These are phyloP conservation scores for Volucella inflata DNA, from an alignment of 2,888 invertebrate genomes.

Conservation along the genomic window DNA sequence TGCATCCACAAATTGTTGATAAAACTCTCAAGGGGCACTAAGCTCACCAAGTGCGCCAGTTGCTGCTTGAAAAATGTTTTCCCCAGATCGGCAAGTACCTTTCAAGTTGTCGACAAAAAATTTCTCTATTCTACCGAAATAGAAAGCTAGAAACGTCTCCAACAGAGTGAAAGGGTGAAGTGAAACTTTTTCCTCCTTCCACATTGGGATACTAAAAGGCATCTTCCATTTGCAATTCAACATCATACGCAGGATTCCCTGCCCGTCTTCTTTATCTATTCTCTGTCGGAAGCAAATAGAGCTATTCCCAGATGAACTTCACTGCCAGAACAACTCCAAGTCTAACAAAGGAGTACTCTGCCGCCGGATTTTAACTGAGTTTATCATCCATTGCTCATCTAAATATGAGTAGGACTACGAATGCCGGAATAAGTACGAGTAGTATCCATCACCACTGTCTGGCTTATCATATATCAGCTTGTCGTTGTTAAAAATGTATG, in stretches of 20 bases:
- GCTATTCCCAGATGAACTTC: conserved; percentile 54
- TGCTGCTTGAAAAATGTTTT: background rate
- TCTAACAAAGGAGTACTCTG: conserved; percentile 13
- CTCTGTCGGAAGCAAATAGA: conserved; percentile 41
- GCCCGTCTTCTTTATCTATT: conserved; percentile 17
- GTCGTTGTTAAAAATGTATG: conserved; percentile 29
- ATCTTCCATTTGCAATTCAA: conserved; percentile 8
- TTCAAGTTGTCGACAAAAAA: conserved; percentile 21
- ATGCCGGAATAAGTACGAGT: no score
- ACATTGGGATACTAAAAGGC: conserved; percentile 2
- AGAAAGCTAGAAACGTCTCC: background rate
- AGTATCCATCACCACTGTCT: background rate
- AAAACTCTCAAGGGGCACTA: conserved; percentile 4
- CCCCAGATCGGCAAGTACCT: background rate
- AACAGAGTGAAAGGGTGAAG: background rate
- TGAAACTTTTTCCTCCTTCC: background rate
- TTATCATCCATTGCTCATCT: conserved; percentile 36
- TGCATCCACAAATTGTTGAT: conserved; percentile 3
- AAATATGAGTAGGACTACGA: no score
- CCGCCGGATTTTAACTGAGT: conserved; percentile 32
- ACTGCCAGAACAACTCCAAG: background rate
- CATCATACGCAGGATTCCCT: background rate
- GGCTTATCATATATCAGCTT: conserved; percentile 6
- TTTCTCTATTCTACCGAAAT: no score
- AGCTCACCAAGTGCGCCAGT: conserved; percentile 28